Base-by-base conservation (phyloP, 2,888 invertebrate genomes). In the Notodonta ziczac region DNA sequence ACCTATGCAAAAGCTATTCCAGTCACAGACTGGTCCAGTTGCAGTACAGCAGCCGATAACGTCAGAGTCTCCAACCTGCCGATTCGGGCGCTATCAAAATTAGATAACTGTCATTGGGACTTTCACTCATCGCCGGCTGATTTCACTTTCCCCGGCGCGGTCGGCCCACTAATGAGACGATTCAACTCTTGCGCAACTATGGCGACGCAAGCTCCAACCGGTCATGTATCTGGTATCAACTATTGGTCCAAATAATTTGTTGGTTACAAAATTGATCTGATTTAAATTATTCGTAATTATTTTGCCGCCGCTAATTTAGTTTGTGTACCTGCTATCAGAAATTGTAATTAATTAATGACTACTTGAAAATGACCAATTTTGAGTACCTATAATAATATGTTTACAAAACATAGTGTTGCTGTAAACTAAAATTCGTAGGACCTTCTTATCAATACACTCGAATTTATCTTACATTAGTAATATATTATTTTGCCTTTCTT, bases 81-180 rank as follows among this genome's bases (percentile, higher is more conserved):
- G 69, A 66, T 74, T 66, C 66, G 72, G 63, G 57, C 63, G 64
- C 76, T 83, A 87, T 87, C 82, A 81, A 89, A 90, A 90, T 91
- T 90, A 90, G 88, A 89, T 90, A 92, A 90, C 90, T 81, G 85
- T 83, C 81, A 83, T 78, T 73, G 63, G 58, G 76, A 88, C 93
- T 93, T 93, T 93, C 92, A 89, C 92, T 87, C 81, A 85, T 85
- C 84, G 84, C 75, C 79, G 72, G 76, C 71, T 73, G 85, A 82
- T 87, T 89, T 92, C 90, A 91, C 92, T 92, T 90, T 90, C 87
- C 77, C 82, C 80, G 69, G 56, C 61, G 68, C 68, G 63, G 70
- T 73, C 79, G 74, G 76, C 73, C 82, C 78, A 80, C 83, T 83
- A 85, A 87, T 87, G 81, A 85, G 80, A 74, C 77, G 77, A 82